A percentile compares a stretch with the other conserved stretches of the same genome.
Evolutionary conservation across 2,888 invertebrate genomes (phyloP).

Genomic region (Paralinhomoeus sp.): DNA sequence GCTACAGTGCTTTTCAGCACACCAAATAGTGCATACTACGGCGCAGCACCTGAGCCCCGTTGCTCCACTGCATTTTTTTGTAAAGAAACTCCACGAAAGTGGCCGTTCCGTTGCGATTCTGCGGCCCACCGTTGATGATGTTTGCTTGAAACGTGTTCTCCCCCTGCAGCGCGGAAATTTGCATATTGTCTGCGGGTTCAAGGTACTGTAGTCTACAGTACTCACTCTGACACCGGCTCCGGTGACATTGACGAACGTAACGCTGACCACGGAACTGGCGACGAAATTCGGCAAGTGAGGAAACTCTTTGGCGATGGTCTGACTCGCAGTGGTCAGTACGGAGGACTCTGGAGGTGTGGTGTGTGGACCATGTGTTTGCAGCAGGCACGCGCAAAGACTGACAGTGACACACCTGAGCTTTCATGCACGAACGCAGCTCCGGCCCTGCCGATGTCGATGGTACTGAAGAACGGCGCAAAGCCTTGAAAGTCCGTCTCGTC

Average conservation of each 20-base stretch:
- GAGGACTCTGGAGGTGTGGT: conserved; percentile 8
- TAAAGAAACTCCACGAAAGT: conserved; percentile 18
- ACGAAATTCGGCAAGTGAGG: conserved; percentile 12
- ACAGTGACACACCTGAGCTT: neutral
- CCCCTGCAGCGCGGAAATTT: conserved; percentile 3
- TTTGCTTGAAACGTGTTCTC: conserved; percentile 21
- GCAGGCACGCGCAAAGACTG: neutral
- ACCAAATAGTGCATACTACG: no score
- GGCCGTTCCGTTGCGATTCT: no score
- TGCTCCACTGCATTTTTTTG: conserved; percentile 17
- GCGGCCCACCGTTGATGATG: conserved; percentile 12
- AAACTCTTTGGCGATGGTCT: conserved; percentile 8
- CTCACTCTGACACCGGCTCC: conserved; percentile 6
- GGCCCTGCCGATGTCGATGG: conserved; percentile 13
- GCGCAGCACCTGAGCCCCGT: conserved; percentile 15
- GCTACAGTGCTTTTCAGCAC: no score
- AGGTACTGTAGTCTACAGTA: conserved; percentile 4
- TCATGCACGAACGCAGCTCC: conserved; percentile 9
- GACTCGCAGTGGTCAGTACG: conserved; percentile 10
- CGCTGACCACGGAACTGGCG: conserved; percentile 14
- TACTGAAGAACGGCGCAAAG: conserved; percentile 21
- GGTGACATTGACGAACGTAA: conserved; percentile 16
- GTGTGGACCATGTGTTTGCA: neutral
- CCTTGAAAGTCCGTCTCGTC: conserved; percentile 15
- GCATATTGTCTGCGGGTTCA: neutral